Evolutionary conservation across 53 echinoderm and acorn worm species (phyloP).

Genomic region (Apostichopus leukothele): DNA sequence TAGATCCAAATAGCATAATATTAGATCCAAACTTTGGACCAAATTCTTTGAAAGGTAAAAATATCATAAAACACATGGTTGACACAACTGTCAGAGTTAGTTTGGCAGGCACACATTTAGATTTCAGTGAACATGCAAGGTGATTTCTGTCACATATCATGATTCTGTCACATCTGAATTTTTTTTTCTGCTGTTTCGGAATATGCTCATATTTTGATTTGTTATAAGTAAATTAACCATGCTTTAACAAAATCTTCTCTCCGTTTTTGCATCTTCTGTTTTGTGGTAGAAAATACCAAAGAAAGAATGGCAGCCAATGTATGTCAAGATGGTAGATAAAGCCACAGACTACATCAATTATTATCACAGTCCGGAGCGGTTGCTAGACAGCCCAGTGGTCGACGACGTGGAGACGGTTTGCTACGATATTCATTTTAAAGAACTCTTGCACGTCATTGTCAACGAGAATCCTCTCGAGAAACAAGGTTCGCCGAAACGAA

Average conservation of each 20-base stretch:
- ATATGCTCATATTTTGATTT: no score
- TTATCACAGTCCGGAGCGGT: conserved; percentile 56
- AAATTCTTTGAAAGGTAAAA: neutral
- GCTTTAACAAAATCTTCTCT: no score
- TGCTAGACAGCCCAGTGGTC: neutral
- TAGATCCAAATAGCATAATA: no score
- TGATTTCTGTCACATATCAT: no score
- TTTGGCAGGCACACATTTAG: no score
- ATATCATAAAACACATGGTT: no score
- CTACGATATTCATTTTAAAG: conserved; percentile 64
- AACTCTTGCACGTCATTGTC: conserved; percentile 73
- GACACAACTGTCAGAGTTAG: no score
- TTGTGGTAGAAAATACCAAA: conserved; percentile 66
- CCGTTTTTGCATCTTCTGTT: neutral
- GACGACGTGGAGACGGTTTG: conserved; percentile 45
- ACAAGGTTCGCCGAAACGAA: conserved; percentile 49
- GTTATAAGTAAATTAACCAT: no score
- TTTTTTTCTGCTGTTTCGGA: no score
- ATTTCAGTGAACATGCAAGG: no score
- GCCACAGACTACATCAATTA: conserved; percentile 68
- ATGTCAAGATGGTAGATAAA: conserved; percentile 57
- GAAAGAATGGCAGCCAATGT: conserved; percentile 58
- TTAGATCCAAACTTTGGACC: neutral
- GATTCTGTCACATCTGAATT: no score
- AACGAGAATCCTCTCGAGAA: conserved; percentile 71